These are phyloP conservation scores for Vulpes ferrilata DNA, from an alignment of 2,113 vertebrate genomes.

Conservation along the genomic window DNA sequence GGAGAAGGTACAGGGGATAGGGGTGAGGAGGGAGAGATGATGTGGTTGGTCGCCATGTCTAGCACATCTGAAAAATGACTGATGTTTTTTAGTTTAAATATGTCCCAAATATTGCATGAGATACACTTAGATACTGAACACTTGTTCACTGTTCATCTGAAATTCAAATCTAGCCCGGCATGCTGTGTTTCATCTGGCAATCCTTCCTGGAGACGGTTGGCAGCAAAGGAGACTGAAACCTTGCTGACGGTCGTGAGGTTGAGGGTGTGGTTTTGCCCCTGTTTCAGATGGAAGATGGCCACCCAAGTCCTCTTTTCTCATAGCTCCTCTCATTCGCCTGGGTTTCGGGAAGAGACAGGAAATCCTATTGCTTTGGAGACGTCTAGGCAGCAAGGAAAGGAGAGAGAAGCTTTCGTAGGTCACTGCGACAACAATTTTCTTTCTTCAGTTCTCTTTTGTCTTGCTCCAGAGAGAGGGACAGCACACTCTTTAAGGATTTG, in stretches of 20 bases:
- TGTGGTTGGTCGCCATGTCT: background rate
- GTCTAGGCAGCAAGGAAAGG: slow-evolving; percentile 15
- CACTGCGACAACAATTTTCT: background rate
- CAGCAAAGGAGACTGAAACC: background rate
- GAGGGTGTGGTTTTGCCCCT: background rate
- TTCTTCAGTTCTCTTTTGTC: background rate
- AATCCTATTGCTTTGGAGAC: slow-evolving; percentile 62
- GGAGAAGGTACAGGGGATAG: background rate
- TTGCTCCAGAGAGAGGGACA: slow-evolving; percentile 37
- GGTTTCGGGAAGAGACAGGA: slow-evolving; percentile 74
- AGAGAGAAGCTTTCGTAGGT: slow-evolving; percentile 67
- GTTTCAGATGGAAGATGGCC: slow-evolving; percentile 22
- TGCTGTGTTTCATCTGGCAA: background rate
- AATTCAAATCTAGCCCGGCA: background rate
- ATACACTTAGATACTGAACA: background rate
- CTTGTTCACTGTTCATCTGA: background rate
- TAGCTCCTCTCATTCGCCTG: background rate
- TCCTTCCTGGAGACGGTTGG: background rate
- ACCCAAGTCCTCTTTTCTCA: background rate
- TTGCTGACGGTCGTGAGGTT: background rate
- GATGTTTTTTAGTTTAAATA: background rate
- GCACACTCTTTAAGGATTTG: slow-evolving; percentile 67
- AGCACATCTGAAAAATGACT: background rate
- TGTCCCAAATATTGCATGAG: background rate
- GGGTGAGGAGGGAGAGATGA: too few relatives aligned